Evolutionary conservation across 2,113 vertebrate species (phyloP).

Genomic region (Salvator merianae): DNA sequence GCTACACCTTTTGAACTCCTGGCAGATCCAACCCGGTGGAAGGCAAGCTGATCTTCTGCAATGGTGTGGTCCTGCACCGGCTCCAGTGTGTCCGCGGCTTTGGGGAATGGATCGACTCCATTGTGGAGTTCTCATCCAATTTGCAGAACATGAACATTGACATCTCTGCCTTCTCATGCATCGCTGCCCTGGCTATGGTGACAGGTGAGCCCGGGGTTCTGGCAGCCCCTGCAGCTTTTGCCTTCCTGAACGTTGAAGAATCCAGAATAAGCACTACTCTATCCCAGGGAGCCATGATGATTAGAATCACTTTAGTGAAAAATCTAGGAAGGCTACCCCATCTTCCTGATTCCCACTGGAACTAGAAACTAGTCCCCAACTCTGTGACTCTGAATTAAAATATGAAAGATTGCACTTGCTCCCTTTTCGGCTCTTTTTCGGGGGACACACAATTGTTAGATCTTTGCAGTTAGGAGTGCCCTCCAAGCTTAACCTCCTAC

Average conservation of each 20-base stretch:
- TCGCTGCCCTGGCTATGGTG: conserved; percentile 98
- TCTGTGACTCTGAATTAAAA: neutral
- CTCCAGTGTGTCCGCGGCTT: conserved; percentile 98
- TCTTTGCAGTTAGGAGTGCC: neutral
- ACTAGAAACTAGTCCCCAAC: neutral
- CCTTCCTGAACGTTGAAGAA: neutral
- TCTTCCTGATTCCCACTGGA: too few relatives aligned
- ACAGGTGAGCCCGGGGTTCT: conserved; percentile 83
- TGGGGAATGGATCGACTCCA: conserved; percentile 98
- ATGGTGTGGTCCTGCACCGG: conserved; percentile 96
- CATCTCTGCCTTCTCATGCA: conserved; percentile 98
- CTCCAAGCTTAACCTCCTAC: neutral
- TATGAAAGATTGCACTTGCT: neutral
- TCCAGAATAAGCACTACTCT: neutral
- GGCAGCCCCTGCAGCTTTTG: neutral
- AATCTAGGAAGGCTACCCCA: neutral
- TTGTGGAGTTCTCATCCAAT: conserved; percentile 98
- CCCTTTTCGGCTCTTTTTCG: too few relatives aligned
- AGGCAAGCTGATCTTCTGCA: conserved; percentile 99
- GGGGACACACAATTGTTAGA: neutral
- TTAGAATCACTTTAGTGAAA: neutral
- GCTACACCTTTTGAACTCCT: conserved; percentile 40
- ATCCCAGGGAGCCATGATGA: neutral
- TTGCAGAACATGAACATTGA: conserved; percentile 98
- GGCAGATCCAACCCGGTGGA: conserved; percentile 97